Base-by-base conservation (phyloP, 2,113 vertebrate species). In the Athene cunicularia region DNA sequence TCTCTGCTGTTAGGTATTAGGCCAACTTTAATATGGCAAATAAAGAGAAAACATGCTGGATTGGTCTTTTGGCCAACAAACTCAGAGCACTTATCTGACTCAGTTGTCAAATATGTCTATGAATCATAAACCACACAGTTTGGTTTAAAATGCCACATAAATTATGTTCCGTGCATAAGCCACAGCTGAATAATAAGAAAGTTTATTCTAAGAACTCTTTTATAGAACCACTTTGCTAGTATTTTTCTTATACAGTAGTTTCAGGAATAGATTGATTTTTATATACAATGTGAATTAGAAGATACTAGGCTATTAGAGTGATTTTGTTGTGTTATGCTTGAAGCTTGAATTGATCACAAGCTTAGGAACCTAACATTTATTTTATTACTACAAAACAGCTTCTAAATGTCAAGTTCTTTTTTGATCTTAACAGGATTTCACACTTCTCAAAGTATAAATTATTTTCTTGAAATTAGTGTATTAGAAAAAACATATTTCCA, bases 361-460 rank as follows among this genome's bases (percentile, higher is more conserved):
- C 66, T 86, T 96, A 93, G 81, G 53, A 95, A 82, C 22, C 43
- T 95, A 96, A 84, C 49, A 12, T 95, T 97, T 97, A 93, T 97
- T 96, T 86, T 81, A 92, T 82, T 85, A 49, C 91, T 89, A 74
- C 77, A 89, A 90, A 96, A 89, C 56, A 35, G 56, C 87, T 89
- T 96, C 37, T 90, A 53, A 90, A 70, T 91, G 90, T 53, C 74
- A 87, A 59, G 58, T 73, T 82, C 21, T 75, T 80, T 47, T 73
- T 82, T 85, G 23, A 85, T 73, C 47, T 79, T 93, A 91, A 82
- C 49, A 77, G 60, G 56, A 90, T 88, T 90, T 90, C 90, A 92
- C 79, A 63, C 84, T 81, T 94, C 53, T 90, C 80, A 52, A 68
- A 53, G 32, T 88, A 74, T 88, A 96, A 88, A 49, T 90, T 7